Percentiles rank a stretch among this genome's conserved stretches.
Conservation (phyloP, 2,113 vertebrate species). For the Garra rufa region DNA sequence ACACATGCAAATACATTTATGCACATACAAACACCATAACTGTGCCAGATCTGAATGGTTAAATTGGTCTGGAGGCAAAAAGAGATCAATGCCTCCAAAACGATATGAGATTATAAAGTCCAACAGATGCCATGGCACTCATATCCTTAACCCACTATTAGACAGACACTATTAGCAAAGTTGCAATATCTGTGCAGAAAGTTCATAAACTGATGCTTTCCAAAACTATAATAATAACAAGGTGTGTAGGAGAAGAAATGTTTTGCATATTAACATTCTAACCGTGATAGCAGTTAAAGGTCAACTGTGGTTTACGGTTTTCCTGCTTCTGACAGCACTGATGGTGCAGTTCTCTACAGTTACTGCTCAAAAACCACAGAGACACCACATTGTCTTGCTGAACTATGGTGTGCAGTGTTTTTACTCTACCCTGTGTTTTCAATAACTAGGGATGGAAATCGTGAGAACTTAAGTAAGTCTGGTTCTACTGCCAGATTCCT, state of each 20-base stretch:
- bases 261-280: not conserved
- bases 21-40: not conserved
- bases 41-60: not conserved
- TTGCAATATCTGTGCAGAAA: not conserved
- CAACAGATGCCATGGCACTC: not conserved
- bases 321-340: not conserved
- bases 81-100: not conserved
- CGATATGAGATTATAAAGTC: conserved; percentile 2
- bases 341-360: not conserved
- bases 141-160: not conserved
- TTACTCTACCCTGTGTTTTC: not conserved
- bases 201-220: not conserved
- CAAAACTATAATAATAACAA: not conserved
- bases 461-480: not conserved
- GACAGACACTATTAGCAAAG: not conserved
- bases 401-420: not conserved
- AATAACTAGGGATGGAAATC: not conserved
- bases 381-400: not conserved
- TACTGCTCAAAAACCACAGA: not conserved
- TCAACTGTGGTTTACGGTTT: not conserved
- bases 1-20: not conserved
- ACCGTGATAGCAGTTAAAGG: not conserved
- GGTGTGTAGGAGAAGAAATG: not conserved
- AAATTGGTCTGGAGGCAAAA: not conserved
- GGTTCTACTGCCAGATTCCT: not conserved